phyloP scores from a whole-genome alignment of 2,113 vertebrate genomes.

The Sinocyclocheilus anophthalmus region DNA sequence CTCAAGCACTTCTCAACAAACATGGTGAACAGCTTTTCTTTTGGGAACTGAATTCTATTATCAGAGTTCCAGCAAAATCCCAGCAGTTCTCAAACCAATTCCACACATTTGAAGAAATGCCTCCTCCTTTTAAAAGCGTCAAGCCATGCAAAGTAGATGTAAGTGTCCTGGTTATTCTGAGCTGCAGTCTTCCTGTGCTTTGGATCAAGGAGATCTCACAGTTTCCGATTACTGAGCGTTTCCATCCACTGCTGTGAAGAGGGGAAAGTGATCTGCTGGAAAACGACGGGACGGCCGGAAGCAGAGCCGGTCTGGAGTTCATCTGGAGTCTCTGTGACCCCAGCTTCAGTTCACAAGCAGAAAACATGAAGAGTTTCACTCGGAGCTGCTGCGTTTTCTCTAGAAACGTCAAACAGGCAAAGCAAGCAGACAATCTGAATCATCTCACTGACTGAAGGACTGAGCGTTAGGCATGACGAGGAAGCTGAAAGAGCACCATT shows the following conservation, averaged over 20 bases:
- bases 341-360: neutral
- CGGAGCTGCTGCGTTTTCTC: neutral
- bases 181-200: neutral
- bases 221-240: neutral
- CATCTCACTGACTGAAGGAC: neutral
- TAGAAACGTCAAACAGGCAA: neutral
- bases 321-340: neutral
- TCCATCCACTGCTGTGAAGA: neutral
- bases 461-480: neutral
- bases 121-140: neutral
- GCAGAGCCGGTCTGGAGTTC: neutral
- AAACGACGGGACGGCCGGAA: neutral
- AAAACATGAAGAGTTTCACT: neutral
- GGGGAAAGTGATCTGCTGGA: neutral
- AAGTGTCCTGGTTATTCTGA: neutral
- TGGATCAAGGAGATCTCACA: constrained; percentile 1
- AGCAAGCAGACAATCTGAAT: neutral
- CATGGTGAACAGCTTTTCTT: neutral
- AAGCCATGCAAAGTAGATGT: neutral
- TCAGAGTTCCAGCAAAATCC: neutral
- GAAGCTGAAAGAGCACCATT: neutral
- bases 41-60: neutral
- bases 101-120: neutral
- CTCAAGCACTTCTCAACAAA: neutral
- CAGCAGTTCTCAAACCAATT: neutral